Base-by-base conservation (phyloP, 2,888 invertebrate species). In the Seira ritae region DNA sequence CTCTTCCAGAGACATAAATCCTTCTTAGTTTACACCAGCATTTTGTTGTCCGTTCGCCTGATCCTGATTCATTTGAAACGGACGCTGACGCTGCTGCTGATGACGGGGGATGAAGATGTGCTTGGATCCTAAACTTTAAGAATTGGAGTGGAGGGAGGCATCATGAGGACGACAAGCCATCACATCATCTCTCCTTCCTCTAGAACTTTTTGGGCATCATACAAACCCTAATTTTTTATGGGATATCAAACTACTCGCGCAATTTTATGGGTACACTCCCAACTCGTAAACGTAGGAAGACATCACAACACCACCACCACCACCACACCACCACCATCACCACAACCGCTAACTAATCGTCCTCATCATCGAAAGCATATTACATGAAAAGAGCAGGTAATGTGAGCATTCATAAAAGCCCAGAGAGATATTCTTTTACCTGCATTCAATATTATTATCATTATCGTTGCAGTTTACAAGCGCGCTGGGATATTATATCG, bases 191-290 rank as follows among this genome's bases (percentile, higher is more conserved):
- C 55, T 31, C 8, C 2, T 31, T 31, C 31, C 31, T 31, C 2
- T 2, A 55, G 12, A 55, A 55, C 3, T 42, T 55, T 55, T 55
- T 55, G 55, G 55, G 55, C 71, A 67, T 46, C 22, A 78, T 50
- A 80, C 75, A 77, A 78, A 72, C 73, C 62, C 72, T 82, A 82
- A 82, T 82, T 82, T 55, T 82, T 82, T 82, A 82, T 82, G 71
- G 82, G 67, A 73, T 82, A 82, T 82, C 82, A 82, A 82, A 82
- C 82, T 82, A 82, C 82, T 82, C 82, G 72, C 77, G 82, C 82
- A 76, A 82, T 77, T 82, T 82, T 82, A 82, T 62, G 82, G 76
- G 2, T 82, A 76, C 82, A 82, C 82, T 82, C 82, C 82, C 82
- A 72, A 72, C 76, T 82, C 82, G 82, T 82, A 82, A 82, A 82